phyloP scores from a whole-genome alignment of 2,888 invertebrate genomes.

The Pegoplata infirma region DNA sequence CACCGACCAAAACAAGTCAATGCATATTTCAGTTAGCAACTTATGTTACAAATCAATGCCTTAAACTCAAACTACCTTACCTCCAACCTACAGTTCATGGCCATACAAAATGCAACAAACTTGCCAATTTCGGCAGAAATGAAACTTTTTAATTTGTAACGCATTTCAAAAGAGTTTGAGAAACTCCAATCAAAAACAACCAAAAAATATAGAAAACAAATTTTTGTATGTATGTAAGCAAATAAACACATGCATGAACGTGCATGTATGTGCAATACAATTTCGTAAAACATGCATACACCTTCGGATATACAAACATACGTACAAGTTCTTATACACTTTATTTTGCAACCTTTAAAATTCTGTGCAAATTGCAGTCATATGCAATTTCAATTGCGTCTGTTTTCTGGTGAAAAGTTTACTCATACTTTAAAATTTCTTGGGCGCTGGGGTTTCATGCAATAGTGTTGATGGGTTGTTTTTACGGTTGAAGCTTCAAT shows the following conservation, averaged over 20 bases:
- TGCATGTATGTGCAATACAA: neutral
- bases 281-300: neutral
- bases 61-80: neutral
- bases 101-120: constrained; percentile 19
- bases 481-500: constrained; percentile 30
- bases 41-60: neutral
- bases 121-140: constrained; percentile 23
- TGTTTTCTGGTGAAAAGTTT: neutral
- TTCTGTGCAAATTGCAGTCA: constrained; percentile 23
- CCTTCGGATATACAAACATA: neutral
- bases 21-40: too few species aligned
- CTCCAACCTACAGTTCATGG: neutral
- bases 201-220: constrained; percentile 1
- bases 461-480: neutral
- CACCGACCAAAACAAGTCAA: too few species aligned
- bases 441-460: neutral
- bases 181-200: neutral
- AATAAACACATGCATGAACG: constrained; percentile 15
- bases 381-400: constrained; percentile 51
- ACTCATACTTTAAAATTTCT: neutral
- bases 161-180: constrained; percentile 22
- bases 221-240: constrained; percentile 5
- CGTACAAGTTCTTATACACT: constrained; percentile 6
- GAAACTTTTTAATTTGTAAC: constrained; percentile 30
- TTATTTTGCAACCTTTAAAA: neutral